These are phyloP conservation scores for Oostethus manadensis DNA, from an alignment of 2,113 vertebrate genomes.

Conservation along the genomic window DNA sequence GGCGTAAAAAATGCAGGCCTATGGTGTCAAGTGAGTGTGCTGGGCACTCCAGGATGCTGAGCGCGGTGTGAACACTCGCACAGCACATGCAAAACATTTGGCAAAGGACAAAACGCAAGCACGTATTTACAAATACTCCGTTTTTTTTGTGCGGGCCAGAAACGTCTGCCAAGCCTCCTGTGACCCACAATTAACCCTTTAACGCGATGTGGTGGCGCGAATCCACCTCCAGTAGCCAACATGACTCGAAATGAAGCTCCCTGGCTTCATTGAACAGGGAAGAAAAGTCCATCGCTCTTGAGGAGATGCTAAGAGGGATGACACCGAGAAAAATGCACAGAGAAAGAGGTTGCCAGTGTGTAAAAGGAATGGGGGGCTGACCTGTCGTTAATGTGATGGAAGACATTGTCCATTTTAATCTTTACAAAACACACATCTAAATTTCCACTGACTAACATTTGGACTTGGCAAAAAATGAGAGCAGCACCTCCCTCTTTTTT, in stretches of 20 bases:
- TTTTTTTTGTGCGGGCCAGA: slow-evolving; percentile 62
- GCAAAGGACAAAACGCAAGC: slow-evolving; percentile 41
- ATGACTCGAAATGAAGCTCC: slow-evolving; percentile 28
- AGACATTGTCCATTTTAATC: slow-evolving; percentile 73
- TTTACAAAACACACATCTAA: slow-evolving; percentile 53
- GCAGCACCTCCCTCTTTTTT: slow-evolving; percentile 45
- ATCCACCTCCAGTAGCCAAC: slow-evolving; percentile 40
- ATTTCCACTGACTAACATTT: slow-evolving; percentile 66
- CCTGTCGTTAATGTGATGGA: slow-evolving; percentile 67
- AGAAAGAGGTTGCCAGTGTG: slow-evolving; percentile 5
- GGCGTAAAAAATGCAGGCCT: slow-evolving; percentile 16
- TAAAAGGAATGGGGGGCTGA: slow-evolving; percentile 32
- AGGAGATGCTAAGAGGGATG: slow-evolving; percentile 12
- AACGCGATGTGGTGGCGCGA: slow-evolving; percentile 41
- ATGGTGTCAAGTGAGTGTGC: neutral
- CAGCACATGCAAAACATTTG: slow-evolving; percentile 26
- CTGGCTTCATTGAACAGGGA: slow-evolving; percentile 19
- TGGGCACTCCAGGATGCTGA: slow-evolving; percentile 13
- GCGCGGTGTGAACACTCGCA: slow-evolving; percentile 14
- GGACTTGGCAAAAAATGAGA: slow-evolving; percentile 69
- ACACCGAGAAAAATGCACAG: neutral
- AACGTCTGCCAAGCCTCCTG: slow-evolving; percentile 48
- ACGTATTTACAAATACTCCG: slow-evolving; percentile 52
- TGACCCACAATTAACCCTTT: slow-evolving; percentile 45
- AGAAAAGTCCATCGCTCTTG: slow-evolving; percentile 20